Evolutionary conservation across 2,797 vertebrate species (phyloP).

Genomic region (Tachyglossus aculeatus): DNA sequence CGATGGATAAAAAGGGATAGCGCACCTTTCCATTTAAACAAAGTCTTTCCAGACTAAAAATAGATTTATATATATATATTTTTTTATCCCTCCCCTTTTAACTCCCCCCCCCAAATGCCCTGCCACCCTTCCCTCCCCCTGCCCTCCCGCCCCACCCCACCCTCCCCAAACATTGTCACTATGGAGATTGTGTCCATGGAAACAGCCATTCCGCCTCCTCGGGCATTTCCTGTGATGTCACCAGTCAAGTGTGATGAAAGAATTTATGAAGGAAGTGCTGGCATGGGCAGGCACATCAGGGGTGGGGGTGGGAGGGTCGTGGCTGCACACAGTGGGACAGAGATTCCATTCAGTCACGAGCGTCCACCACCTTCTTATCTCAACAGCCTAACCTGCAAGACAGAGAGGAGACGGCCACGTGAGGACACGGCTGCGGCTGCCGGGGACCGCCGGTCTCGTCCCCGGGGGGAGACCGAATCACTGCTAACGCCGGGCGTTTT

Average conservation of each 20-base stretch:
- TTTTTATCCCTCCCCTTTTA: slow-evolving; percentile 64
- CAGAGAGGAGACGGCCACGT: slow-evolving; percentile 44
- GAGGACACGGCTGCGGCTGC: slow-evolving; percentile 32
- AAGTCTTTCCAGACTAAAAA: slow-evolving; percentile 87
- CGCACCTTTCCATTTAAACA: slow-evolving; percentile 85
- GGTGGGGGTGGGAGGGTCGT: slow-evolving; percentile 52
- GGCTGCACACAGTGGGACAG: slow-evolving; percentile 72
- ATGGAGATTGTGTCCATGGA: slow-evolving; percentile 83
- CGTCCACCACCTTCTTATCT: slow-evolving; percentile 77
- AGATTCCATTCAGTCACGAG: slow-evolving; percentile 71
- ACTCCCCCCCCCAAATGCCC: slow-evolving; percentile 73
- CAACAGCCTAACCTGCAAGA: slow-evolving; percentile 81
- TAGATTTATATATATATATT: slow-evolving; percentile 82
- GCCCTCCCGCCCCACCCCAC: slow-evolving; percentile 68
- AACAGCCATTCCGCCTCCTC: slow-evolving; percentile 80
- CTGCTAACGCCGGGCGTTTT: too few species aligned
- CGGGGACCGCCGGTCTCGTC: too few species aligned
- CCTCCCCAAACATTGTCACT: slow-evolving; percentile 78
- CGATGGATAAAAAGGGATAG: slow-evolving; percentile 80
- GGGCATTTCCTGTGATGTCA: slow-evolving; percentile 76
- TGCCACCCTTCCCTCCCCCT: slow-evolving; percentile 44
- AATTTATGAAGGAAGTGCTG: slow-evolving; percentile 78
- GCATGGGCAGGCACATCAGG: slow-evolving; percentile 73
- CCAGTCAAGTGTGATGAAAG: slow-evolving; percentile 75
- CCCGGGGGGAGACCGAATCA: too few species aligned